Percentiles rank a stretch among this genome's conserved stretches.
phyloP scores from a whole-genome alignment of 2,797 vertebrate species.

The Coregonus sp. region DNA sequence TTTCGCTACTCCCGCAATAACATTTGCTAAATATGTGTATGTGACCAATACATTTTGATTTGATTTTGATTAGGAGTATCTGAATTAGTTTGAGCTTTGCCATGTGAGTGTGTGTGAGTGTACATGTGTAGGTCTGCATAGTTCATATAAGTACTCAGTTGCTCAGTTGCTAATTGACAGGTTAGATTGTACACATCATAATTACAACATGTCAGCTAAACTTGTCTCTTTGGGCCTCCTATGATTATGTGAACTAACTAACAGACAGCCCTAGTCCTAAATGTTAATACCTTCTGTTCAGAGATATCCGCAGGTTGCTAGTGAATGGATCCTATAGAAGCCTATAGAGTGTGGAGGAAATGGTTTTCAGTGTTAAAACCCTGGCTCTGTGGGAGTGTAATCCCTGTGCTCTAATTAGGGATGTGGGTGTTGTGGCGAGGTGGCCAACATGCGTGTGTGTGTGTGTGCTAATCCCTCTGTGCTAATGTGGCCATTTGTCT shows the following conservation, averaged over 20 bases:
- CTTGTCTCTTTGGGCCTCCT: too few species aligned
- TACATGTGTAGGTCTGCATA: constrained; percentile 21
- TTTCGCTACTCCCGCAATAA: too few species aligned
- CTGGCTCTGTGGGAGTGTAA: constrained; percentile 33
- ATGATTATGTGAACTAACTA: too few species aligned
- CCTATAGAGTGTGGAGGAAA: constrained; percentile 10
- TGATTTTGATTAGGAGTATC: background rate
- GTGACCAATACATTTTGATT: background rate
- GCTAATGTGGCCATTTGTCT: constrained; percentile 69
- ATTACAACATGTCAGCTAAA: too few species aligned
- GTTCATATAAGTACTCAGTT: background rate
- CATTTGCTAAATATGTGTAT: too few species aligned
- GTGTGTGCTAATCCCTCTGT: constrained; percentile 59
- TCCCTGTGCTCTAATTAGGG: constrained; percentile 58
- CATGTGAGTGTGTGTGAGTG: constrained; percentile 14
- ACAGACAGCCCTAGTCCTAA: background rate
- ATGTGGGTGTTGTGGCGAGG: constrained; percentile 34
- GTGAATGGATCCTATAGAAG: constrained; percentile 10
- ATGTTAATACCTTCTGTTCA: constrained; percentile 8
- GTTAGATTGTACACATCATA: background rate
- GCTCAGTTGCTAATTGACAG: background rate
- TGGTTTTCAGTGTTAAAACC: constrained; percentile 26
- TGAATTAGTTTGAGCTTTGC: background rate
- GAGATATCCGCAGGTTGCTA: constrained; percentile 16
- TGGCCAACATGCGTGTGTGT: constrained; percentile 32